These are phyloP conservation scores for Drosophila diplacantha DNA, from an alignment of 2,888 invertebrate genomes.

Conservation along the genomic window DNA sequence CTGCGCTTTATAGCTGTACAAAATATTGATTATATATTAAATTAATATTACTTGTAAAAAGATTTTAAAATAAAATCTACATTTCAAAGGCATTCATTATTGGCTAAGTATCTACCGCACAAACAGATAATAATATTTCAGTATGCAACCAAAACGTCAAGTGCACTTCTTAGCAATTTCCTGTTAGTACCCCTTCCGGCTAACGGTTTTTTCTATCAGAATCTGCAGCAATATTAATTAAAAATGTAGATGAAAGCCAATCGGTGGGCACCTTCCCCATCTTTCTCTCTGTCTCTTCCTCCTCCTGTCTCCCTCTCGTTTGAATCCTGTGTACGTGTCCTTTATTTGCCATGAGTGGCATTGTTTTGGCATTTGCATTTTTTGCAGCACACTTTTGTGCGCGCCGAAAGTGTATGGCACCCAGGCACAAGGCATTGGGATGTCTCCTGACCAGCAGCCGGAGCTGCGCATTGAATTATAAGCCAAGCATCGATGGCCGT, in stretches of 20 bases:
- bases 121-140: not conserved
- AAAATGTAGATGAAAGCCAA: slow-evolving; percentile 35
- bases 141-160: not conserved
- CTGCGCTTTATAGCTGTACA: no score
- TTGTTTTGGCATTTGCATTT: slow-evolving; percentile 44
- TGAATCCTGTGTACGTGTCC: slow-evolving; percentile 1
- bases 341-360: slow-evolving; percentile 28
- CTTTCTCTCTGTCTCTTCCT: not conserved
- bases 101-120: not conserved
- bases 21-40: not conserved
- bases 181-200: not conserved
- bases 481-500: slow-evolving; percentile 34
- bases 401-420: slow-evolving; percentile 2
- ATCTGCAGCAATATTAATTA: slow-evolving; percentile 39
- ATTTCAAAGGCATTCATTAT: no score
- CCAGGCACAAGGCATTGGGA: slow-evolving; percentile 3
- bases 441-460: slow-evolving; percentile 8
- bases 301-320: not conserved
- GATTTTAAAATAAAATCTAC: not conserved
- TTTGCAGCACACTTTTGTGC: slow-evolving; percentile 21
- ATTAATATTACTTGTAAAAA: not conserved
- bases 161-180: slow-evolving; percentile 2
- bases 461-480: slow-evolving; percentile 40
- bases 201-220: not conserved
- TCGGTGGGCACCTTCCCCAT: not conserved